Evolutionary conservation across 2,888 invertebrate genomes (phyloP).

Genomic region (Iphiclides podalirius): DNA sequence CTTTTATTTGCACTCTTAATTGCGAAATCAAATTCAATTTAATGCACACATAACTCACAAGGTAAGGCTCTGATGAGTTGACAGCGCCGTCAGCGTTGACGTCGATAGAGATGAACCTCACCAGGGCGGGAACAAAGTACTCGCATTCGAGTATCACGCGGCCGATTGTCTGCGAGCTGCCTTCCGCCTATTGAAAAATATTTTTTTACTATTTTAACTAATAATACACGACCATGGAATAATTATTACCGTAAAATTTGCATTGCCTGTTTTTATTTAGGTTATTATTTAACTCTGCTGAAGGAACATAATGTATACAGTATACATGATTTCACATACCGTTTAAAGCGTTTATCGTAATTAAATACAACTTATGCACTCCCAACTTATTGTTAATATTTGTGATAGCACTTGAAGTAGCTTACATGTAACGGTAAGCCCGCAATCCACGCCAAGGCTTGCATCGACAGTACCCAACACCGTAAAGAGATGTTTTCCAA

Average conservation of each 20-base stretch:
- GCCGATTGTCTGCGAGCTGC: constrained; percentile 80
- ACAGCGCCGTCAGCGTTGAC: constrained; percentile 63
- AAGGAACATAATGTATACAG: no score
- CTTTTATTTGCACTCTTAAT: no score
- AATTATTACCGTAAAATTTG: no score
- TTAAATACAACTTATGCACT: no score
- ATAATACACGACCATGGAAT: no score
- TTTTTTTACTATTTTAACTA: neutral
- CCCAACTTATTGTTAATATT: no score
- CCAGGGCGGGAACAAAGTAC: constrained; percentile 83
- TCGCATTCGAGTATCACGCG: constrained; percentile 83
- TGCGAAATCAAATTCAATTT: no score
- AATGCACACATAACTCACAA: constrained; percentile 47
- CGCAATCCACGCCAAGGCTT: constrained; percentile 86
- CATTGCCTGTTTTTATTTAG: no score
- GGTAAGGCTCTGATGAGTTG: constrained; percentile 59
- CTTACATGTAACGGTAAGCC: constrained; percentile 72
- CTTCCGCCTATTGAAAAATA: constrained; percentile 50
- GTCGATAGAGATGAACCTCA: constrained; percentile 84
- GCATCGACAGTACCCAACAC: constrained; percentile 89
- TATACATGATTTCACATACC: no score
- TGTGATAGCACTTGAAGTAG: no score
- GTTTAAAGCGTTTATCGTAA: no score
- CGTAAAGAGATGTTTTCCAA: constrained; percentile 73
- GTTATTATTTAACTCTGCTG: no score